phyloP scores from a whole-genome alignment of 2,113 vertebrate species.

The Sphaerodactylus townsendi region DNA sequence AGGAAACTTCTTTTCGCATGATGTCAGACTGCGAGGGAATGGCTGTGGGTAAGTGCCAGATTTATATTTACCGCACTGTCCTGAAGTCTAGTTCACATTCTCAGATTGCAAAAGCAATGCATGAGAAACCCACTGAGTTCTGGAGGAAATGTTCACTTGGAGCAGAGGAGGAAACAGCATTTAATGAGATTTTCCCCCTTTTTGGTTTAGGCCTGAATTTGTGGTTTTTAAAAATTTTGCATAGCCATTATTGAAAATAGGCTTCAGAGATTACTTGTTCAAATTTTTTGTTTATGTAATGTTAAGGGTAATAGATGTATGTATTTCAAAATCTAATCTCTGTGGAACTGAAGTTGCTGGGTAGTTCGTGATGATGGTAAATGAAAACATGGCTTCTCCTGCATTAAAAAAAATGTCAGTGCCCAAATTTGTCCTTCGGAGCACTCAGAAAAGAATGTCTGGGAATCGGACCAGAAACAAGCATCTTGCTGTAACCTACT shows the following conservation, averaged over 20 bases:
- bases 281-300: background rate
- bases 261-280: background rate
- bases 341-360: background rate
- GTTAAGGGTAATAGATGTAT: background rate
- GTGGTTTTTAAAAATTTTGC: background rate
- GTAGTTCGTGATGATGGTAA: background rate
- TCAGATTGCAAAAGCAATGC: slow-evolving; percentile 64
- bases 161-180: slow-evolving; percentile 14
- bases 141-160: background rate
- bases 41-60: slow-evolving; percentile 86
- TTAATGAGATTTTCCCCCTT: background rate
- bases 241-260: accelerated
- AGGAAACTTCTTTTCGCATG: slow-evolving; percentile 63
- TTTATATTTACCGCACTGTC: slow-evolving; percentile 78
- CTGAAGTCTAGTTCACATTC: slow-evolving; percentile 51
- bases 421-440: accelerated
- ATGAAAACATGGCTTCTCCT: background rate
- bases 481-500: background rate
- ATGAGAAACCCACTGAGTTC: slow-evolving; percentile 13
- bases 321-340: background rate
- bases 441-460: background rate
- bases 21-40: slow-evolving; percentile 97
- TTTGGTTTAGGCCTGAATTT: background rate
- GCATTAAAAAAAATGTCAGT: background rate
- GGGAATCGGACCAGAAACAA: slow-evolving; percentile 24